These are phyloP conservation scores for Chloroclystis v-ata DNA, from an alignment of 2,888 invertebrate species.

Conservation along the genomic window DNA sequence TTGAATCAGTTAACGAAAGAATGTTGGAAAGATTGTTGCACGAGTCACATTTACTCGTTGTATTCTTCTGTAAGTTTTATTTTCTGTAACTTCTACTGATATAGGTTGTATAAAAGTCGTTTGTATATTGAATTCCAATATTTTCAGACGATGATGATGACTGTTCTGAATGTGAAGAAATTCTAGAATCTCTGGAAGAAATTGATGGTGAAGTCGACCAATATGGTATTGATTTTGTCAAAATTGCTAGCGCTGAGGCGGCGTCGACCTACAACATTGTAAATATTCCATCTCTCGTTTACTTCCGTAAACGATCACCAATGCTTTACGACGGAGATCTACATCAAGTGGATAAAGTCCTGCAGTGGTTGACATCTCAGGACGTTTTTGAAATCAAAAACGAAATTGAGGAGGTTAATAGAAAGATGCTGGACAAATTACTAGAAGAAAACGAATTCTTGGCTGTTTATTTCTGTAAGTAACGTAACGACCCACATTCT, in stretches of 20 bases:
- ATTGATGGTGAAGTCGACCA: slow-evolving; percentile 97
- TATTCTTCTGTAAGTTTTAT: slow-evolving; percentile 92
- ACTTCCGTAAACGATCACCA: slow-evolving; percentile 89
- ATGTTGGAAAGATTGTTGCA: slow-evolving; percentile 91
- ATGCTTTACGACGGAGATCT: slow-evolving; percentile 94
- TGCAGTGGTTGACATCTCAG: slow-evolving; percentile 94
- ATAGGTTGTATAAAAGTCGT: no score
- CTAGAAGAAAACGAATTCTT: slow-evolving; percentile 96
- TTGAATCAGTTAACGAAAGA: slow-evolving; percentile 93
- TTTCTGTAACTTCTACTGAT: no score
- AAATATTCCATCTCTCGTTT: slow-evolving; percentile 90
- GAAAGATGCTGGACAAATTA: slow-evolving; percentile 96
- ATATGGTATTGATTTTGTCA: slow-evolving; percentile 96
- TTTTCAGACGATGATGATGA: slow-evolving; percentile 86
- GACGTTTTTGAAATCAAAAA: slow-evolving; percentile 97
- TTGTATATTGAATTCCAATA: background rate
- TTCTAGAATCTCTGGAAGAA: slow-evolving; percentile 92
- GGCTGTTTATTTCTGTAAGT: slow-evolving; percentile 96
- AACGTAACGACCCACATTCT: no score
- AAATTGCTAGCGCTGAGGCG: slow-evolving; percentile 89
- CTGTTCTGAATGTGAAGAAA: slow-evolving; percentile 94
- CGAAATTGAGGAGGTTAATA: slow-evolving; percentile 97
- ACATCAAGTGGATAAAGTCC: slow-evolving; percentile 89
- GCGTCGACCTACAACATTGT: slow-evolving; percentile 90
- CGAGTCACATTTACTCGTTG: slow-evolving; percentile 91